Conservation (phyloP, 1,140 invertebrate genomes). For the Marisa cornuarietis region DNA sequence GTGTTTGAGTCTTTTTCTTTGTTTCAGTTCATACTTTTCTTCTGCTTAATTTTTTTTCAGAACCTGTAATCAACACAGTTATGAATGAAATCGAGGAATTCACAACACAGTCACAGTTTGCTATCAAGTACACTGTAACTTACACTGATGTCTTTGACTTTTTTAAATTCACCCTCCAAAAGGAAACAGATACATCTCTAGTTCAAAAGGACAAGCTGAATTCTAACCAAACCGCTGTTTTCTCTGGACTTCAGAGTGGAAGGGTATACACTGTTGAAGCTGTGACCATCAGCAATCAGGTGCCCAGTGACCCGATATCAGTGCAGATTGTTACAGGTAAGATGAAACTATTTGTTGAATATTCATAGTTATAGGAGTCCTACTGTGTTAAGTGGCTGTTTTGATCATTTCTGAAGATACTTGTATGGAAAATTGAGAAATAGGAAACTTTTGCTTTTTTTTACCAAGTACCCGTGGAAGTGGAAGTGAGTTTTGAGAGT, state of each 20-base stretch:
- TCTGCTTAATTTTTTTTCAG: constrained; percentile 30
- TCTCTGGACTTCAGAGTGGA: constrained; percentile 43
- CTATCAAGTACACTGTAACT: constrained; percentile 37
- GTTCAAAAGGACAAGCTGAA: constrained; percentile 37
- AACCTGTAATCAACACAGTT: constrained; percentile 40
- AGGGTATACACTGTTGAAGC: constrained; percentile 43
- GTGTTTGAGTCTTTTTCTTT: too few species aligned
- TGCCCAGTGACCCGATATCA: constrained; percentile 37
- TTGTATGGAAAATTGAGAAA: too few species aligned
- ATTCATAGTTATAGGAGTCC: too few species aligned
- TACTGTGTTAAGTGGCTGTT: too few species aligned
- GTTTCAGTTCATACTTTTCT: constrained; percentile 33
- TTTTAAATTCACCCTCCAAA: constrained; percentile 40
- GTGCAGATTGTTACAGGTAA: constrained; percentile 45
- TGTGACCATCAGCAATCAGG: constrained; percentile 40
- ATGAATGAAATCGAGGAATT: constrained; percentile 18
- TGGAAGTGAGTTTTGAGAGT: constrained; percentile 24
- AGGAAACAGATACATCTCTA: background rate
- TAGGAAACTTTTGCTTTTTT: constrained; percentile 13
- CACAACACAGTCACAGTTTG: constrained; percentile 36
- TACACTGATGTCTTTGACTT: constrained; percentile 43
- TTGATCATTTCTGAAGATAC: too few species aligned
- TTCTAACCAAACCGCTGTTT: constrained; percentile 30
- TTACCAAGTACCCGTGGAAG: constrained; percentile 50
- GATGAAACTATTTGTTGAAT: constrained; percentile 2